Evolutionary conservation across 1,140 invertebrate genomes (phyloP).

Genomic region (Caenorhabditis briggsae): DNA sequence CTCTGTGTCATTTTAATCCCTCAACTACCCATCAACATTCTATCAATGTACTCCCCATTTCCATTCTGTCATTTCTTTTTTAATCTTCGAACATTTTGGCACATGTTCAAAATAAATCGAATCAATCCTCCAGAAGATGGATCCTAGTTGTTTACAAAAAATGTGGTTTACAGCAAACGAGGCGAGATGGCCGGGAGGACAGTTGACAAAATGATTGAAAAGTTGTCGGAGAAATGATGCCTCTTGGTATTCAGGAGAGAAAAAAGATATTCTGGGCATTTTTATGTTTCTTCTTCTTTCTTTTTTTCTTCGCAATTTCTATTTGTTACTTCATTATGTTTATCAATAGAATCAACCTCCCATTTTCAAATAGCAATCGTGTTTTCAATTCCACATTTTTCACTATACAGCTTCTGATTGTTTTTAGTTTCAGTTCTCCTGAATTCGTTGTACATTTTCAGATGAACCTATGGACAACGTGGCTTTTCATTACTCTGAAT

Average conservation of each 20-base stretch:
- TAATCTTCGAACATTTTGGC: conserved; percentile 29
- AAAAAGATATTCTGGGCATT: not conserved
- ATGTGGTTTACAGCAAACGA: conserved; percentile 28
- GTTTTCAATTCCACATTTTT: not conserved
- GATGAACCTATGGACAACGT: not conserved
- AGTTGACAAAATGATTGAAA: conserved; percentile 48
- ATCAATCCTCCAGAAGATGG: not conserved
- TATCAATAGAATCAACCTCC: not conserved
- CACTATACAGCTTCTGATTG: not conserved
- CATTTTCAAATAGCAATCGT: not conserved
- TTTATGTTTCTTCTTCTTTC: conserved; percentile 1
- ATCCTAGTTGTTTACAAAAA: conserved; percentile 29
- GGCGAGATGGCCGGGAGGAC: not conserved
- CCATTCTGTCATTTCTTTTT: not conserved
- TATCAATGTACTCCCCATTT: not conserved
- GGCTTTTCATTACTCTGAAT: not conserved
- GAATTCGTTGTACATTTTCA: not conserved
- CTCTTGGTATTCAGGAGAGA: conserved; percentile 11
- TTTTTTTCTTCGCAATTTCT: not conserved
- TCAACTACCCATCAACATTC: not conserved
- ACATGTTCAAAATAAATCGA: not conserved
- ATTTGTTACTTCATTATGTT: conserved; percentile 16
- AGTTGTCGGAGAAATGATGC: not conserved
- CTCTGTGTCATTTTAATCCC: not conserved
- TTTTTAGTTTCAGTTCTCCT: not conserved